phyloP scores from a whole-genome alignment of 2,797 vertebrate species.

The Esox lucius region DNA sequence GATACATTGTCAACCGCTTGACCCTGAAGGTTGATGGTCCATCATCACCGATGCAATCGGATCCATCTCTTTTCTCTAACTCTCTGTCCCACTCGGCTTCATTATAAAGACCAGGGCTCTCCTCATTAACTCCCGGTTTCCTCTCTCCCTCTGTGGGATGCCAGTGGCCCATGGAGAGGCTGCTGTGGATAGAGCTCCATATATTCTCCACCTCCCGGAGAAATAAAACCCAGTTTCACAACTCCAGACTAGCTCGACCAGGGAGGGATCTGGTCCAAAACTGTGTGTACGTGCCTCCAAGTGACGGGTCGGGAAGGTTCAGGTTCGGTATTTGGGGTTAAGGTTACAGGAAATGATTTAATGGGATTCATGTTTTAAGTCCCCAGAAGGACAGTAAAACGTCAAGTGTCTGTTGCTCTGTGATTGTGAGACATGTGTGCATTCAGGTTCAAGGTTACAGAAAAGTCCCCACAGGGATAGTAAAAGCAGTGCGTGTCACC shows the following conservation, averaged over 20 bases:
- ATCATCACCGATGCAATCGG: no score
- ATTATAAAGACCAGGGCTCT: not conserved
- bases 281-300: no score
- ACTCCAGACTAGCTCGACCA: not conserved
- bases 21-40: no score
- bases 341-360: no score
- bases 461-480: no score
- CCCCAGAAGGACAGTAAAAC: no score
- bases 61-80: no score
- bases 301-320: no score
- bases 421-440: not conserved
- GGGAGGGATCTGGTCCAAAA: not conserved
- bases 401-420: not conserved
- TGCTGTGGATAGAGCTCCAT: not conserved
- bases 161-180: not conserved
- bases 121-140: no score
- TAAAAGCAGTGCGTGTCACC: conserved; percentile 67
- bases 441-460: no score
- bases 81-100: not conserved
- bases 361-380: no score
- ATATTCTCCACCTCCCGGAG: not conserved
- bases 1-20: not conserved
- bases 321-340: no score
- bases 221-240: not conserved
- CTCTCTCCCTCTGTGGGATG: not conserved